Evolutionary conservation across 2,888 invertebrate genomes (phyloP).

Genomic region (Acleris emargana): DNA sequence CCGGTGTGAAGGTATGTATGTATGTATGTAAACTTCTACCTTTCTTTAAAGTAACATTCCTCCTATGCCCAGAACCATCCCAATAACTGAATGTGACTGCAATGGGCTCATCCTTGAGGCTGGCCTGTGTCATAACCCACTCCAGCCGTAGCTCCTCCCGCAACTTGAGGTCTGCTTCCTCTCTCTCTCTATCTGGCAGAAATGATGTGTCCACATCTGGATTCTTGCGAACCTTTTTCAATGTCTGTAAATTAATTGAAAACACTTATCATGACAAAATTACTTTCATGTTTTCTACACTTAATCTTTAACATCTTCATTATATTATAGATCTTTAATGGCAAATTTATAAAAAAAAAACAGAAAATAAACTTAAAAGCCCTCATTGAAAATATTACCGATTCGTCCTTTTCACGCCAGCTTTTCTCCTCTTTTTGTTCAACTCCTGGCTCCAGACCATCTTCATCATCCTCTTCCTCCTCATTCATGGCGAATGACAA

Average conservation of each 20-base stretch:
- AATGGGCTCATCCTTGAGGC: conserved; percentile 98
- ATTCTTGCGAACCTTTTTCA: conserved; percentile 96
- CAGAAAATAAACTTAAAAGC: too few species aligned
- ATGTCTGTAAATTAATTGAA: conserved; percentile 57
- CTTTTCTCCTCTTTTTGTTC: conserved; percentile 61
- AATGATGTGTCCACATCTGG: conserved; percentile 99
- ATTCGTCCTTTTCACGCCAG: conserved; percentile 76
- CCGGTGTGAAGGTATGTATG: too few species aligned
- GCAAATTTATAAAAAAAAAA: too few species aligned
- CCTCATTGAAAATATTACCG: conserved; percentile 47
- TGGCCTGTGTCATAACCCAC: conserved; percentile 98
- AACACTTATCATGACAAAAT: neutral
- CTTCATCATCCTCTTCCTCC: conserved; percentile 86
- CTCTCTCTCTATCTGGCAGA: conserved; percentile 97
- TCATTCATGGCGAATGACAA: conserved; percentile 95
- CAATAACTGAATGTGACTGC: conserved; percentile 99
- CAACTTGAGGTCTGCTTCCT: conserved; percentile 96
- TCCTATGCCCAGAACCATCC: conserved; percentile 99
- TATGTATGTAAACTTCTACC: too few species aligned
- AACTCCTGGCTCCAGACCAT: conserved; percentile 62
- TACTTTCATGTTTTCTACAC: too few species aligned
- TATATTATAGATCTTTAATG: too few species aligned
- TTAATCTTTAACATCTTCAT: too few species aligned
- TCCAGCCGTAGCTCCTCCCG: conserved; percentile 95
- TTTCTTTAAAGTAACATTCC: conserved; percentile 96